A percentile compares a stretch with the other conserved stretches of the same genome.
phyloP scores from a whole-genome alignment of 2,888 invertebrate genomes.

The Caenorhabditis doughertyi region DNA sequence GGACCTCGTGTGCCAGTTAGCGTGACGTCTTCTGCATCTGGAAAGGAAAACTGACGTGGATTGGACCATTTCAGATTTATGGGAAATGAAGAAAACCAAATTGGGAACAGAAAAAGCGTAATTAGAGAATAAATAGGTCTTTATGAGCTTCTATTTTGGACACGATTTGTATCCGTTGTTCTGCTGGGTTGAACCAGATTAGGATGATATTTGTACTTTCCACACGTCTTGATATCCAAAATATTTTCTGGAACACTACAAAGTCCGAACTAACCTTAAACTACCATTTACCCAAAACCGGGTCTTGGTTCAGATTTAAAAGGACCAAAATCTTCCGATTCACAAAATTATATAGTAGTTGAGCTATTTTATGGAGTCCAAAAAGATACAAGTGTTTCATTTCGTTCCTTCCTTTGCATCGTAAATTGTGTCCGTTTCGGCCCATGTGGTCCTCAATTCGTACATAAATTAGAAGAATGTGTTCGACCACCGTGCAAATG shows the following conservation, averaged over 20 bases:
- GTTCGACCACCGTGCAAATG: constrained; percentile 2
- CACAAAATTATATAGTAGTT: neutral
- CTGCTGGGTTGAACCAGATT: no score
- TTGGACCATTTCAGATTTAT: constrained; percentile 27
- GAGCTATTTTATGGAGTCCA: neutral
- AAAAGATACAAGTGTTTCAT: constrained; percentile 9
- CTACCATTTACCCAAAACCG: no score
- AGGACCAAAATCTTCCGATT: neutral
- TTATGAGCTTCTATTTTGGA: neutral
- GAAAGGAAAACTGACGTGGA: constrained; percentile 44
- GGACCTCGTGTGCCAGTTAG: constrained; percentile 46
- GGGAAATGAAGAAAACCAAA: constrained; percentile 8
- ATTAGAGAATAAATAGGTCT: constrained; percentile 4
- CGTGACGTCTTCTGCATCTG: constrained; percentile 44
- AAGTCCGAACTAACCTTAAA: no score
- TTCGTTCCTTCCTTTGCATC: constrained; percentile 15
- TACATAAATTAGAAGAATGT: constrained; percentile 33
- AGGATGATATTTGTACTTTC: no score
- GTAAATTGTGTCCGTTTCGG: constrained; percentile 36
- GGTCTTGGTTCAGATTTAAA: no score
- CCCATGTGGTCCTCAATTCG: constrained; percentile 37
- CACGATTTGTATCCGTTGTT: neutral
- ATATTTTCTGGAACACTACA: no score
- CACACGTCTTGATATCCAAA: no score
- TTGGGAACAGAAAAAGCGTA: constrained; percentile 21